Evolutionary conservation across 2,797 vertebrate genomes (phyloP).

Genomic region (Orientallactaga sibirica): DNA sequence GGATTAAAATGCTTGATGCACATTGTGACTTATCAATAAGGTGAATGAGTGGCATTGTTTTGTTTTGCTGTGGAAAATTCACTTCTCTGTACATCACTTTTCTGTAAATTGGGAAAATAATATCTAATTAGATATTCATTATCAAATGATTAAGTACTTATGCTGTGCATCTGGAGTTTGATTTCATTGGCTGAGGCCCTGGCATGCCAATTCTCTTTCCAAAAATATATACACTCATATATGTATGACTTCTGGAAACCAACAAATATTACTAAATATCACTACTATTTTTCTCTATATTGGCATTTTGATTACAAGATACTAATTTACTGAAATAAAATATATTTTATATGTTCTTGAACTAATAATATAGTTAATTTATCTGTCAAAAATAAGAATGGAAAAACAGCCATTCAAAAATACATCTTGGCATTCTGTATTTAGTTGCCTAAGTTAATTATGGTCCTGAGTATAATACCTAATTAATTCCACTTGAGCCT

Average conservation of each 20-base stretch:
- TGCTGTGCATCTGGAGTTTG: neutral
- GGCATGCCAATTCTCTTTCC: too few species aligned
- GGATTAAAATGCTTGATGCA: neutral
- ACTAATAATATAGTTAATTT: conserved; percentile 66
- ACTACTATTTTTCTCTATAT: conserved; percentile 35
- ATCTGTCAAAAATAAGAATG: conserved; percentile 41
- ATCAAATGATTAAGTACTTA: conserved; percentile 42
- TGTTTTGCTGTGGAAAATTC: neutral
- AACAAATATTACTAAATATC: conserved; percentile 46
- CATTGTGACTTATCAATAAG: conserved; percentile 17
- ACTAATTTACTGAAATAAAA: conserved; percentile 60
- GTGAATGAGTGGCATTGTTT: neutral
- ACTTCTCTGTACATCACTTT: conserved; percentile 36
- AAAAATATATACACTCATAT: too few species aligned
- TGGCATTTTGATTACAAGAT: conserved; percentile 58
- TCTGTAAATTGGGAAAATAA: conserved; percentile 1
- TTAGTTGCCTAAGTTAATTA: conserved; percentile 84
- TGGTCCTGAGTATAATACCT: conserved; percentile 76
- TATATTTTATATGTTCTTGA: conserved; percentile 50
- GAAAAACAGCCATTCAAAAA: conserved; percentile 63
- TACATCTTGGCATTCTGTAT: conserved; percentile 69
- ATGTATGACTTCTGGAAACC: neutral
- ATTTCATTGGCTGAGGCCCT: too few species aligned
- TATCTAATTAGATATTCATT: neutral
- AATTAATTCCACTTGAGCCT: conserved; percentile 79